Evolutionary conservation across 23 tunicate genomes (phyloP), one percentile per base, ranked within the genome.

Genomic region (Styela clava): DNA sequence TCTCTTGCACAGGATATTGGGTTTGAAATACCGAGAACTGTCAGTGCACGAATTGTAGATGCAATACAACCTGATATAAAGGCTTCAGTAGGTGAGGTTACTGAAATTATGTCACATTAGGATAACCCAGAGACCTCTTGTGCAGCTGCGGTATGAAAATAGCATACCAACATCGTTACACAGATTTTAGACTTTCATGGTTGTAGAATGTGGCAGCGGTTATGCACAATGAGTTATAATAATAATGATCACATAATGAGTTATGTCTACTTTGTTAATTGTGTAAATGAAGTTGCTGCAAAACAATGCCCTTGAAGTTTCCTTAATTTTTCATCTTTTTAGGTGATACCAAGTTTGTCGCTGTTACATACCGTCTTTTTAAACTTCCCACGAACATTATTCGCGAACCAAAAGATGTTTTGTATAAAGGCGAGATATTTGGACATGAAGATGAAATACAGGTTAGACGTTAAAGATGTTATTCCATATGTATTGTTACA

Each of bases 1-100:
- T 82, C 86, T 1, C 35, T 88, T 35, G 94, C 94, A 16, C 69
- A 78, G 44, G 74, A 78, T 23, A 64, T 79, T 70, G 94, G 94
- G 1, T 88, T 83, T 69, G 87, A 88, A 78, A 69, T 61, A 24
- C 94, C 94, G 21, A 69, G 94, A 70, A 79, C 79, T 36, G 84
- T 83, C 26, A 62, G 33, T 33, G 67, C 52, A 2, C 78, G 83
- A 16, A 12, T 64, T 18, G 23, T 83, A 22, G 81, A 86, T 18
- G 31, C 83, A 0, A 28, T 34, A 2, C 83, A 83, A 52, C 84
- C 94, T 28, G 94, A 83, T 3, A 61, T 81, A 0, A 82, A 87
- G 64, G 79, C 74, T 26, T 33, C 74, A 35, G 65, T 87, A 7
- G 86, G 91, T 87, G 62, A 63, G 85, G 51, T 27, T n/a, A n/a